These are phyloP conservation scores for Hypsibius dujardini DNA, from an alignment of 1,140 invertebrate species.

Conservation along the genomic window DNA sequence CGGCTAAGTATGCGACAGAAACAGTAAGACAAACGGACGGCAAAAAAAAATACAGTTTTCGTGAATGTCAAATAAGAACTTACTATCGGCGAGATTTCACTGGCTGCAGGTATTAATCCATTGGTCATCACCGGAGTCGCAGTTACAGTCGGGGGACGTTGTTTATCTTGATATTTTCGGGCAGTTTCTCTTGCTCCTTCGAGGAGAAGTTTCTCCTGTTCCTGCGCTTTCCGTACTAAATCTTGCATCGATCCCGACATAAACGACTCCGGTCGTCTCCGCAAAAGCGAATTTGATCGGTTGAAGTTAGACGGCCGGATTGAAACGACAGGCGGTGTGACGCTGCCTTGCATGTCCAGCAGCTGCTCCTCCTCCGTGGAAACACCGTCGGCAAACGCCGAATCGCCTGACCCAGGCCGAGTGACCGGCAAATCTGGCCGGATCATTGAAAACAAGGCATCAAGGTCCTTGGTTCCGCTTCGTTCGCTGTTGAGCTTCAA, in stretches of 20 bases:
- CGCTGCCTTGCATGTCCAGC: background rate
- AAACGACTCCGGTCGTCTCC: background rate
- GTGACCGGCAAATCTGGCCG: background rate
- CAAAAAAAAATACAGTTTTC: too few relatives aligned
- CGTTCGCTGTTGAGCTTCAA: background rate
- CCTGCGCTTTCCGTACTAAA: background rate
- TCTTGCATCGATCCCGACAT: background rate
- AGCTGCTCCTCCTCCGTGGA: background rate
- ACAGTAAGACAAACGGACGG: too few relatives aligned
- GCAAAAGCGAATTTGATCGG: background rate
- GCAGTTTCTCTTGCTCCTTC: background rate
- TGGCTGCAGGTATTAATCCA: too few relatives aligned
- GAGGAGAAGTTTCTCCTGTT: background rate
- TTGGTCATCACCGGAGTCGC: too few relatives aligned
- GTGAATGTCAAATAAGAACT: too few relatives aligned
- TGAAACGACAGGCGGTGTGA: background rate
- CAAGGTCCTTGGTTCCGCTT: background rate
- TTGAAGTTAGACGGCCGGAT: background rate
- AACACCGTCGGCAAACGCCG: background rate
- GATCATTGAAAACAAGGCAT: background rate
- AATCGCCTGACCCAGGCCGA: background rate
- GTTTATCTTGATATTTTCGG: background rate
- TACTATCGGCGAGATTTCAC: too few relatives aligned
- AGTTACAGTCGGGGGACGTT: background rate
- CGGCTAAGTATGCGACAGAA: too few relatives aligned